Base-by-base conservation (phyloP, 2,113 vertebrate genomes). In the Sander vitreus region DNA sequence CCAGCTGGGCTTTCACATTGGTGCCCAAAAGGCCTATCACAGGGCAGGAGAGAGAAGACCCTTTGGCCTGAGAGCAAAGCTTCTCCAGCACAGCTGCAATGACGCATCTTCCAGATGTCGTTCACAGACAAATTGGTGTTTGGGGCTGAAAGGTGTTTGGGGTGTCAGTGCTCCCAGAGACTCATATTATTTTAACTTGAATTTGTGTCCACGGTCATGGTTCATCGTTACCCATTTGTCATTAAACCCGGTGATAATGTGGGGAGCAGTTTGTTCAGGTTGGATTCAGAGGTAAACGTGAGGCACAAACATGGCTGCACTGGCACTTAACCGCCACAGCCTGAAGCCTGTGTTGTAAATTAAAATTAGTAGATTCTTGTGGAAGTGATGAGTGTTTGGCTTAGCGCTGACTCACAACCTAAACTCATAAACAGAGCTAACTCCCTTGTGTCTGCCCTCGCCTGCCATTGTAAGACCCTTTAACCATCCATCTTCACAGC, bases 51-150 rank as follows among this genome's bases (percentile, higher is more conserved):
- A 88, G 80, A 84, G 81, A 91, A 91, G 90, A 92, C 83, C 92
- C 92, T 94, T 92, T 94, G 92, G 91, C 93, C 92, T 39, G 80
- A 85, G 85, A 89, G 88, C 72, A 90, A 91, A 92, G 87, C 91
- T 84, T 88, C 90, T 94, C 69, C 77, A 63, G 70, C 80, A 91
- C 95, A 96, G 94, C 94, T 95, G 94, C 93, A 91, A 78, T 92
- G 92, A 95, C 92, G 90, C 89, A 93, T 94, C 93, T 86, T 92
- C 89, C 94, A 96, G 93, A 95, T 95, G 94, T 94, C 87, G 78
- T 75, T 63, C 76, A 81, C 80, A 78, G 64, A 85, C 80, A 75
- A 69, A 80, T 69, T 48, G 14, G 67, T 84, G 80, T 89, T 86
- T 72, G 59, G 70, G 67, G 23, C 57, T 64, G 36, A 77, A 84